Evolutionary conservation across 2,888 invertebrate species (phyloP).

Genomic region (Drosophila suboccidentalis): DNA sequence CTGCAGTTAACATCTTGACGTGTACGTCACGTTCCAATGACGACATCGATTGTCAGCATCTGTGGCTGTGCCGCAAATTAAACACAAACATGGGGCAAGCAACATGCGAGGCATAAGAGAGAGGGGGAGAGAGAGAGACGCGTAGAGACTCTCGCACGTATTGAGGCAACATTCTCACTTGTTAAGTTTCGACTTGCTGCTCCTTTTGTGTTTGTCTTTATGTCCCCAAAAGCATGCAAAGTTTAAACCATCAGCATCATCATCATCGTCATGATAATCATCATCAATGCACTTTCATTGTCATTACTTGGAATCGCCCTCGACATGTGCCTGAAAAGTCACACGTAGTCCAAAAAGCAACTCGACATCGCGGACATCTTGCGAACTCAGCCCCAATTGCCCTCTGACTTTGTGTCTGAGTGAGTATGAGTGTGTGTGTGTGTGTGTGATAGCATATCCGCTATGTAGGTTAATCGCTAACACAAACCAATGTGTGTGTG

Average conservation of each 20-base stretch:
- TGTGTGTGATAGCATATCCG: slow-evolving; percentile 5
- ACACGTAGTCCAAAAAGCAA: slow-evolving; percentile 35
- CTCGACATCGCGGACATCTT: slow-evolving; percentile 24
- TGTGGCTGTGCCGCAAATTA: slow-evolving; percentile 68
- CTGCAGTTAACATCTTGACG: slow-evolving; percentile 25
- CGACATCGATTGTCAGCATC: slow-evolving; percentile 71
- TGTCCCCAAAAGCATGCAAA: slow-evolving; percentile 43
- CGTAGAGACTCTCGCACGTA: slow-evolving; percentile 28
- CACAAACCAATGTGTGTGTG: slow-evolving; percentile 42
- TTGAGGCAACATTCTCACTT: slow-evolving; percentile 11
- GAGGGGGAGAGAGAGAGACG: neutral
- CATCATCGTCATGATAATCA: slow-evolving; percentile 7
- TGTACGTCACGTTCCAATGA: slow-evolving; percentile 45
- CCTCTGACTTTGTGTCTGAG: slow-evolving; percentile 7
- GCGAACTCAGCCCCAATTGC: slow-evolving; percentile 37
- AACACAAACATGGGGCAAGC: slow-evolving; percentile 61
- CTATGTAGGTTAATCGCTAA: slow-evolving; percentile 58
- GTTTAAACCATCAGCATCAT: slow-evolving; percentile 15
- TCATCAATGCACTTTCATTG: slow-evolving; percentile 26
- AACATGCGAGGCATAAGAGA: neutral
- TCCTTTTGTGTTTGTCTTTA: slow-evolving; percentile 54
- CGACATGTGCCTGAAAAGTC: slow-evolving; percentile 25
- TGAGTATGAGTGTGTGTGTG: slow-evolving; percentile 21
- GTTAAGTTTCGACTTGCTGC: slow-evolving; percentile 18
- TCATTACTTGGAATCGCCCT: slow-evolving; percentile 17